phyloP scores from a whole-genome alignment of 2,113 vertebrate species.

The Upupa epops region DNA sequence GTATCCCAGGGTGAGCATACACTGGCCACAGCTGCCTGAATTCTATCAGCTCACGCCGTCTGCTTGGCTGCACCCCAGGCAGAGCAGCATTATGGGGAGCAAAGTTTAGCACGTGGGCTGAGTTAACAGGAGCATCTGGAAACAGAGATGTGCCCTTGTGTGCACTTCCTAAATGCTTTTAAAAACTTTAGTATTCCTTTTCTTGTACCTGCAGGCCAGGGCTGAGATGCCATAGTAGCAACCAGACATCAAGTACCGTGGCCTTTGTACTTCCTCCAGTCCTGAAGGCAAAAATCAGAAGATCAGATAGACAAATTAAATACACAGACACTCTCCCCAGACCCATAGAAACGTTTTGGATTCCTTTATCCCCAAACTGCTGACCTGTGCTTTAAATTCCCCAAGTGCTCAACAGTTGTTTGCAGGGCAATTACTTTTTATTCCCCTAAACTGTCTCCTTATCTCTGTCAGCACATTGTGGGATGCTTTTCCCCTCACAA shows the following conservation, averaged over 20 bases:
- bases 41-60: not conserved
- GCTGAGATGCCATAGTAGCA: not conserved
- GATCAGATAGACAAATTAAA: not conserved
- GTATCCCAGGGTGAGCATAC: constrained; percentile 1
- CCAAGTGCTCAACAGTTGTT: not conserved
- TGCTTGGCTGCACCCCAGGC: not conserved
- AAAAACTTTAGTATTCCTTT: not conserved
- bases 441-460: not conserved
- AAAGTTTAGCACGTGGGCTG: not conserved
- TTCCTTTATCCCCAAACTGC: not conserved
- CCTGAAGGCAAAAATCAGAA: not conserved
- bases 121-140: not conserved
- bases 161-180: not conserved
- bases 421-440: not conserved
- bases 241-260: not conserved
- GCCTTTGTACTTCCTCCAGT: not conserved
- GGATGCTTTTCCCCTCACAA: not conserved
- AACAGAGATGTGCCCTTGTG: not conserved
- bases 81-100: not conserved
- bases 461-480: not conserved
- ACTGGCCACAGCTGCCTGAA: constrained; percentile 23
- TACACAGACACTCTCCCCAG: not conserved
- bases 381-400: not conserved
- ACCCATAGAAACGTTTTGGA: not conserved
- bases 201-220: not conserved